Evolutionary conservation across 2,797 vertebrate species (phyloP).

Genomic region (Thaleichthys pacificus): DNA sequence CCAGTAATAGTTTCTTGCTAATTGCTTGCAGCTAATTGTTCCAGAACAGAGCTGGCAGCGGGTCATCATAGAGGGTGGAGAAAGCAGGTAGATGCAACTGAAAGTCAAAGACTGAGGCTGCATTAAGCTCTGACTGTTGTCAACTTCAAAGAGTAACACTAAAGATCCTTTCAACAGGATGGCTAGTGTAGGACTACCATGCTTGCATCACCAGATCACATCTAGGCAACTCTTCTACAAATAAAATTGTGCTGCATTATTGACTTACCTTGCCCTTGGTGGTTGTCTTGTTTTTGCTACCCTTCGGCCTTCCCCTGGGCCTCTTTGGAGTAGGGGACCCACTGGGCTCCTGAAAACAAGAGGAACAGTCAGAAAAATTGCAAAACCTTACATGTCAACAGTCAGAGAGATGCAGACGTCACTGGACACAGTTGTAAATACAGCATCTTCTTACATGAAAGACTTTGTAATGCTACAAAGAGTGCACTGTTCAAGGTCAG

Average conservation of each 20-base stretch:
- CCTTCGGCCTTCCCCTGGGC: conserved; percentile 91
- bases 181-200: neutral
- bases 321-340: conserved; percentile 91
- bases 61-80: too few relatives aligned
- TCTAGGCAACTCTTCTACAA: neutral
- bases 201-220: neutral
- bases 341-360: conserved; percentile 81
- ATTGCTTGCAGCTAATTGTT: neutral
- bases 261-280: conserved; percentile 84
- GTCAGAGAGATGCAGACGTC: neutral
- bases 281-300: conserved; percentile 89
- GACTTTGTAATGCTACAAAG: conserved; percentile 27
- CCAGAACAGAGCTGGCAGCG: neutral
- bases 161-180: neutral
- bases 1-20: neutral
- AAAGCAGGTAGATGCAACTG: too few relatives aligned
- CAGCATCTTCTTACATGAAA: conserved; percentile 18
- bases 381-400: neutral
- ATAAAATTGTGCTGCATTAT: neutral
- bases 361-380: neutral
- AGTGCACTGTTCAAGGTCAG: conserved; percentile 48
- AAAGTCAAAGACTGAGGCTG: neutral
- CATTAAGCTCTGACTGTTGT: neutral
- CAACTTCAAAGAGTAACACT: neutral
- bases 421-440: neutral